Evolutionary conservation across 2,113 vertebrate genomes (phyloP), one percentile per base, ranked within the genome.

Genomic region (Garra rufa): DNA sequence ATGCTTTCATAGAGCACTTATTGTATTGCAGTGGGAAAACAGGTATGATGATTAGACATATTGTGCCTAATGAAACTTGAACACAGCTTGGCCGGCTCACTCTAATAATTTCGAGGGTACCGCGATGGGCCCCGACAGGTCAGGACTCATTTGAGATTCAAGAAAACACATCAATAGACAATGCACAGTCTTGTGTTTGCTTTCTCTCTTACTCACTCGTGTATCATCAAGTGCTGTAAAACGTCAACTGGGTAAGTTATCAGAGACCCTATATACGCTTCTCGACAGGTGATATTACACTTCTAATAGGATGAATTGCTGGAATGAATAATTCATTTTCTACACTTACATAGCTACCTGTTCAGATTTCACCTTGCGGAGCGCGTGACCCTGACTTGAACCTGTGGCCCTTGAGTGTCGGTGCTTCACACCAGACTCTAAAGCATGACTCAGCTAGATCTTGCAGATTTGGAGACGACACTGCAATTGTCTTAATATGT

Each of bases 1-100:
- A 85, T 81, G 63, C 78, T 76, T 83, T 82, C 78, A 86, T 86
- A 89, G 83, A 88, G 88, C 61, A 89, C 84, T 70, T 77, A 90
- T 89, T 89, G 86, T 90, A 83, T 67, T 82, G 82, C 74, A 73
- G 50, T 41, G 70, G 71, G 80, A 73, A 85, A 71, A 24, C 28
- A 75, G 67, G 78, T 70, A 28, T 14, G 34, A 70, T 76, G 44
- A 41, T 67, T 55, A 48, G 65, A 43, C 17, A 41, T 82, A 77
- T 87, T 79, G 78, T 78, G 76, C 80, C 76, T 75, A 85, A 84
- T 67, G 85, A 87, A 85, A 77, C 83, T 30, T 85, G 85, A 85
- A 82, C 50, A 85, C 84, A 81, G 75, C 74, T 81, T 86, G 87
- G 87, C 71, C 65, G 34, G 21, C 76, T 65, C 67, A 78, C 85